Base-by-base conservation (phyloP, 2,797 vertebrate species). In the Pangasius djambal region DNA sequence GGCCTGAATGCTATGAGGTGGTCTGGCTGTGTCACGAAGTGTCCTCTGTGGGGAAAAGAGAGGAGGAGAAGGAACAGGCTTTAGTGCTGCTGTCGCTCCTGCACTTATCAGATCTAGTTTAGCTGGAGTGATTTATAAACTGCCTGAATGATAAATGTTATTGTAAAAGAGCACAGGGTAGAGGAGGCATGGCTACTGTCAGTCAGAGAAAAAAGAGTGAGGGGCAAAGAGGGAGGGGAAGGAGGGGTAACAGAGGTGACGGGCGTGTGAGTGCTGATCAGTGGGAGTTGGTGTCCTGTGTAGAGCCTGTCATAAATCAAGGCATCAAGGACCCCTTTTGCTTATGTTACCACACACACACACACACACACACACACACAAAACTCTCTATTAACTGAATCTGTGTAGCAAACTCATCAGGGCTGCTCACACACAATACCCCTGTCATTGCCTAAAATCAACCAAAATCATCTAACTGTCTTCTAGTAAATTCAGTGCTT, bases 41-140 rank as follows among this genome's bases (percentile, higher is more conserved):
- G 82, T 90, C 88, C 65, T 87, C 88, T 89, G 91, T 92, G 92
- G 92, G 90, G 92, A 93, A 89, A 70, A 67, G 28, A 85, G 75
- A 85, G 31, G 92, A 92, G 92, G 91, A 87, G 90, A 92, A 95
- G 94, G 94, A 91, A 92, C 90, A 91, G 92, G 92, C 74, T 91
- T 89, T 88, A 90, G 37, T 93, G 91, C 89, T 90, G 94, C 94
- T 89, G 94, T 93, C 78, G 92, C 94, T 94, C 95, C 95, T 93
- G 93, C 93, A 95, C 94, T 96, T 96, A 96, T 96, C 94, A 95
- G 94, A 91, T 90, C 93, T 93, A 95, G 94, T 96, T 95, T 94
- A 94, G 92, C 91, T 70, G 91, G 93, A 94, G 94, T 96, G 95
- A 96, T 96, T 96, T 96, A 96, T 96, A 94, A 95, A 88, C 94